Evolutionary conservation across 2,888 invertebrate genomes (phyloP).

Genomic region (Candidula unifasciata): DNA sequence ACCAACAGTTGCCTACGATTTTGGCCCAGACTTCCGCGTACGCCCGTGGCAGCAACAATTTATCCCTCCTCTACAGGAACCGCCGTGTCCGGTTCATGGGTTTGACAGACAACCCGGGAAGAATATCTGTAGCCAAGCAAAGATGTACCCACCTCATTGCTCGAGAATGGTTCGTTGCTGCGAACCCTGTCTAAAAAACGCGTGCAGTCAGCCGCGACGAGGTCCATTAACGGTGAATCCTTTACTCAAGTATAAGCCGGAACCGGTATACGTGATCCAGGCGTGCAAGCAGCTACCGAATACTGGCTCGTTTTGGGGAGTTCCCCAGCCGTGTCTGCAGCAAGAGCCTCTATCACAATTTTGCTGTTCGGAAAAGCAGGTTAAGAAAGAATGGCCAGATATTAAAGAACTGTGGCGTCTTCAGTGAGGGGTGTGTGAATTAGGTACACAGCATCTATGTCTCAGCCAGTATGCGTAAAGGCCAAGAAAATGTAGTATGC

Average conservation of each 20-base stretch:
- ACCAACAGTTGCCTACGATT: background rate
- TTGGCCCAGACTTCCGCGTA: background rate
- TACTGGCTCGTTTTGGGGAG: background rate
- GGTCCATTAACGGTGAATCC: background rate
- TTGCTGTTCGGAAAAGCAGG: too few species aligned
- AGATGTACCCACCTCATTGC: background rate
- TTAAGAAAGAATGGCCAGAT: too few species aligned
- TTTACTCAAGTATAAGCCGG: background rate
- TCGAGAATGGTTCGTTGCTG: background rate
- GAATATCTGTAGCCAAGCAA: too few species aligned
- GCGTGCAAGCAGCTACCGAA: background rate
- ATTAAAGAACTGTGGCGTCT: too few species aligned
- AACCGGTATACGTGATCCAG: background rate
- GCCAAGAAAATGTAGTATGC: background rate
- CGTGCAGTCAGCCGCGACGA: background rate
- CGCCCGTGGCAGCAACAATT: conserved; percentile 26
- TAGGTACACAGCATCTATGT: too few species aligned
- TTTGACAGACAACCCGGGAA: background rate
- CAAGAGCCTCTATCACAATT: too few species aligned
- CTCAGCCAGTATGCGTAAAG: too few species aligned
- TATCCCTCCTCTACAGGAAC: background rate
- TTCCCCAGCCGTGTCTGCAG: background rate
- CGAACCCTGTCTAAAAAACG: background rate
- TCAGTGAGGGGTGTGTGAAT: too few species aligned
- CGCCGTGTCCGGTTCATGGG: conserved; percentile 25